Evolutionary conservation across 37 sponge, comb jelly and placozoan species (phyloP).

Genomic region (Beroe forskalii): DNA sequence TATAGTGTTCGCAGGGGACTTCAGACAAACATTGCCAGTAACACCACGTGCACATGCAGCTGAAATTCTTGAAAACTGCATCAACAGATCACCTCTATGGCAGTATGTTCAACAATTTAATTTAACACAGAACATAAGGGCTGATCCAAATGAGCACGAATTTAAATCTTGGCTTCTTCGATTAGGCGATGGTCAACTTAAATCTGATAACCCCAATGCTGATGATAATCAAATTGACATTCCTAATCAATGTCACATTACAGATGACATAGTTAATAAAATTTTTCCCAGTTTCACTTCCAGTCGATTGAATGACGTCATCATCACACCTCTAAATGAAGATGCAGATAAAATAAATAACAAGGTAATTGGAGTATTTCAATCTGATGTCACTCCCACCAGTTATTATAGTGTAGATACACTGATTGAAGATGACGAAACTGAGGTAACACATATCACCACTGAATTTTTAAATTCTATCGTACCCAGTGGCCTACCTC

Average conservation of each 20-base stretch:
- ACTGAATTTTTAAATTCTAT: no score
- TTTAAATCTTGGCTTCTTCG: conserved; percentile 1
- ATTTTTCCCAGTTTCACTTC: not conserved
- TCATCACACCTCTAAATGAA: not conserved
- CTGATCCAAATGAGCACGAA: not conserved
- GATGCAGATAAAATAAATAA: not conserved
- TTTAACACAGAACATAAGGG: not conserved
- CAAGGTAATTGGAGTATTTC: not conserved
- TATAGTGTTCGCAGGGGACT: not conserved
- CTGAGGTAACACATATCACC: no score
- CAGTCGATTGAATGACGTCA: not conserved
- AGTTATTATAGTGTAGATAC: not conserved
- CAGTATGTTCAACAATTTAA: not conserved
- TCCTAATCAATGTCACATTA: not conserved
- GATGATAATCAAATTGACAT: not conserved
- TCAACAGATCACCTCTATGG: not conserved
- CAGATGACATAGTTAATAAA: not conserved
- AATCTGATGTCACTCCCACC: not conserved
- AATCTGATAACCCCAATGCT: not conserved
- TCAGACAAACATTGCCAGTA: not conserved
- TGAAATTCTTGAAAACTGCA: not conserved
- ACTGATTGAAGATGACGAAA: conserved; percentile 8
- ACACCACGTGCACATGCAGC: not conserved
- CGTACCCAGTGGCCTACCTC: no score
- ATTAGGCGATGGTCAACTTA: not conserved